Base-by-base conservation (phyloP, 2,113 vertebrate genomes). In the Promerops cafer region DNA sequence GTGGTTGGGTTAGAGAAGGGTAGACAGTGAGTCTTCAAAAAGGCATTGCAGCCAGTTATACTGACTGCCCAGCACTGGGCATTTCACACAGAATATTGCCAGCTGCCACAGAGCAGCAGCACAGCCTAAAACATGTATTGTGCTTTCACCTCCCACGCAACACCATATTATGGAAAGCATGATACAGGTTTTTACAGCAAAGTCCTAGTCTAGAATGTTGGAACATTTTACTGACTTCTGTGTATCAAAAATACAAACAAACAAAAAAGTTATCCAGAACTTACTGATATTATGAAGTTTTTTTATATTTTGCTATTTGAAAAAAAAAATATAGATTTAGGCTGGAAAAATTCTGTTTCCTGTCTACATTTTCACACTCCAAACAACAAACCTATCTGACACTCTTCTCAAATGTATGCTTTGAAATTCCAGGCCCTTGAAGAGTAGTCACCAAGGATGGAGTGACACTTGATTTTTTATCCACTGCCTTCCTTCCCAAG, bases 111-210 rank as follows among this genome's bases (percentile, higher is more conserved):
- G 50, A 56, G 31, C 54, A 79, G 60, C 74, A 71, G 31, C 45
- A 57, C 40, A 83, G 23, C 79, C 27, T 56, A 44, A 44, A 82
- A 39, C 11, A 13, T 0, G 0, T 5, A 4, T 13, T 50, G 8
- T 23, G 6, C 45, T 80, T 87, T 75, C 40, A 31, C 12, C 7
- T 70, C 35, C 64, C 59, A n/a, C 0, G 0, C 8, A 6, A 3
- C 42, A 27, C 19, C 7, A 1, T 59, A 3, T 39, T 60, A 50
- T 4, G 52, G 59, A 50, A 52, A 37, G 19, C 30, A 39, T 26
- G 18, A 26, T 52, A 7, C 0, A 33, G 20, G 9, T 30, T 72
- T 92, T 79, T 85, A 66, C 6, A 15, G 30, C 8, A 14, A 70
- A 56, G 16, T 66, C 21, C 27, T 64, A 68, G 13, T 20, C 35